Base-by-base conservation (phyloP, 92 coral and sea anemone species). In the Siderastrea siderea region DNA sequence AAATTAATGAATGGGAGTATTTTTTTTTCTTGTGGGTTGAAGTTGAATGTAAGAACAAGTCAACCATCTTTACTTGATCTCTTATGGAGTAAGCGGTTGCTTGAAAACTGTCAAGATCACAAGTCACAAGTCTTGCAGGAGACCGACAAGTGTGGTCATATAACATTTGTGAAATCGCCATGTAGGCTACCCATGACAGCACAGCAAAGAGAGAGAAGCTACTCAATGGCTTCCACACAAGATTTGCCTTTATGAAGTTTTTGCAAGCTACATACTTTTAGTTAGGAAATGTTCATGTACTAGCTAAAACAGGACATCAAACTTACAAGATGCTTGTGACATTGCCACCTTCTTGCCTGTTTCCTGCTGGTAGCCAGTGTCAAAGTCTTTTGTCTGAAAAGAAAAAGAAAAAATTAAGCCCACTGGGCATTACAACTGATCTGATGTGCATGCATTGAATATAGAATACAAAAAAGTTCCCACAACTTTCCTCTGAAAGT, bases 301-400 rank as follows among this genome's bases (percentile, higher is more conserved):
- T 55, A 13, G 3, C 7, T 2, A 11, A 84, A 73, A 5, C 10
- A 43, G 48, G 26, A 73, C 7, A 6, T 46, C 58, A 17, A 19
- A 86, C 99, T 93, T 94, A 95, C 99, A 98, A 15, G 84, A 87
- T 67, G 96, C 98, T 84, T 98, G 99, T 44, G 97, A 86, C 74
- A 95, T 84, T 68, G 94, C 47, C 78, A 92, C 92, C 90, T 94
- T 98, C 78, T 94, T 98, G 14, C 92, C 94, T 69, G 91, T 79
- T 65, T 93, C 95, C 54, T 87, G 93, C 47, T 91, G 92, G 55
- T 82, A 91, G 81, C 80, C 93, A 26, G 67, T 73, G 83, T 98
- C 99, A 95, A 98, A 98, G 1, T 92, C 91, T 52, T 75, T 92
- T 7, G 98, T 94, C 99, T 98, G 81, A 38, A 74, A 65, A 52